Base-by-base conservation (phyloP, 1,140 invertebrate species). In the Orchestia grillus region DNA sequence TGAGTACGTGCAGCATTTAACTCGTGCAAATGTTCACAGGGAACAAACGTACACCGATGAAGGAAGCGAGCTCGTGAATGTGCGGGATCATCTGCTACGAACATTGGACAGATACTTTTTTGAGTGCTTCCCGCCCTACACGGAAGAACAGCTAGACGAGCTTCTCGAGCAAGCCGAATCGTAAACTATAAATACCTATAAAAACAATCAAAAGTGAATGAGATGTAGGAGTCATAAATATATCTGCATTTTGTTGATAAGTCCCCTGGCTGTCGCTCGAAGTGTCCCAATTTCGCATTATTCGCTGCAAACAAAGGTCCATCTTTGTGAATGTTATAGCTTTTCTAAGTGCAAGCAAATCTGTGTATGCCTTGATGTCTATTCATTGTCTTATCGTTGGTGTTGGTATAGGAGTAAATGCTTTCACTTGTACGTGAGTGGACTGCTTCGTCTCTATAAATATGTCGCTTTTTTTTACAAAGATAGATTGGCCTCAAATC, bases 41-140 rank as follows among this genome's bases (percentile, higher is more conserved):
- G 96, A 96, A 90, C 96, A 96, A 90, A 96, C 96, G 15, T 96
- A 96, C 96, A 96, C 96, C 19, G 96, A 96, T 95, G 96, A 96
- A 87, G 96, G 96, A 44, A 96, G 96, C 87, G 96, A 96, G 95
- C 96, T 96, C 16, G 90, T 95, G n/a, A 91, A 96, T 1, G 96
- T 96, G 43, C 42, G 95, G 42, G n/a, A 88, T 23, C 96, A 96
- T 90, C 96, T 96, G 16, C 96, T 95, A 77, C 92, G 90, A 40
- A 96, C 95, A 4, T 57, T 96, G 41, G 96, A 96, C 95, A 44
- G 95, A 44, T 96, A 96, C 96, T 62, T 96, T 87, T 96, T 95
- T 41, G 40, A 88, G 40, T 96, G 96, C 96, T 96, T 96, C 96
- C 96, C 96, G 19, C 96, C 96, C 43, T 96, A 96, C 96, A 96